These are phyloP conservation scores for Timandra comae DNA, from an alignment of 2,888 invertebrate species.

Conservation along the genomic window DNA sequence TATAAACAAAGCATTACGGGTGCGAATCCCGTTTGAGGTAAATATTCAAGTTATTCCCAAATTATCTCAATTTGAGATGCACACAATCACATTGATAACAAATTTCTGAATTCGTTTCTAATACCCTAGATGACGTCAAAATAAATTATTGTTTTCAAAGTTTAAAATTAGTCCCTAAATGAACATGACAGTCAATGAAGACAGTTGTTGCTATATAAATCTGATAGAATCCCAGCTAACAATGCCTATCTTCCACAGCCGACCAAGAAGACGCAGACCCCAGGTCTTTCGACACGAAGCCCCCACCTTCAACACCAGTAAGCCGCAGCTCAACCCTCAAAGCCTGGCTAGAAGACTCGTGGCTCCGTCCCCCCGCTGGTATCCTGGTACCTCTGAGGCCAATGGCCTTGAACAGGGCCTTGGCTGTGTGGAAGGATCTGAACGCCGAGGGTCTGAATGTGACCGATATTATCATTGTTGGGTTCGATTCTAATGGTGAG, in stretches of 20 bases:
- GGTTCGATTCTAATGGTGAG: constrained; percentile 68
- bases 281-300: constrained; percentile 31
- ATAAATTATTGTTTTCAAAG: no score
- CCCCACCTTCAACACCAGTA: constrained; percentile 28
- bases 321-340: constrained; percentile 49
- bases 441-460: constrained; percentile 48
- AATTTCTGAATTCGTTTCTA: no score
- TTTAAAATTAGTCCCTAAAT: no score
- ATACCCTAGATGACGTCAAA: no score
- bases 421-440: constrained; percentile 63
- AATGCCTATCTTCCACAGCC: neutral
- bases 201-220: neutral
- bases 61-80: no score
- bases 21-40: no score
- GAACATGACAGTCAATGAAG: no score
- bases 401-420: constrained; percentile 48
- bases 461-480: constrained; percentile 58
- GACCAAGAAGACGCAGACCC: constrained; percentile 36
- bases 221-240: neutral
- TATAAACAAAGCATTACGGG: no score
- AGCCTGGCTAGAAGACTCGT: constrained; percentile 63
- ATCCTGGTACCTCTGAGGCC: constrained; percentile 64
- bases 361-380: constrained; percentile 61
- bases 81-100: no score
- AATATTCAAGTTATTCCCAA: no score